phyloP scores from a whole-genome alignment of 2,888 invertebrate genomes.

The Leptarthrus brevirostris region DNA sequence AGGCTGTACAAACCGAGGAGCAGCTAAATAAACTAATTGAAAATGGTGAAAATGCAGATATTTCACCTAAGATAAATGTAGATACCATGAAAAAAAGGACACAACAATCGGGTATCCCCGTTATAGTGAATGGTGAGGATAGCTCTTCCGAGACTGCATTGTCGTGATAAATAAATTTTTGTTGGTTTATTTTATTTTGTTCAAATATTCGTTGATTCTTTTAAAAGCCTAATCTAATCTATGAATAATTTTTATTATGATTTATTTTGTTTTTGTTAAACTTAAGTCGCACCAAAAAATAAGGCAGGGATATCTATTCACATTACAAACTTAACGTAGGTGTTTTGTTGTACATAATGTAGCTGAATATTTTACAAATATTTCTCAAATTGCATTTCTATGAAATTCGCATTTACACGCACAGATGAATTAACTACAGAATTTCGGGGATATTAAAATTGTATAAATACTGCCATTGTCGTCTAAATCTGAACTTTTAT shows the following conservation, averaged over 20 bases:
- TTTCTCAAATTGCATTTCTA: slow-evolving; percentile 5
- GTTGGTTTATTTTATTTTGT: slow-evolving; percentile 1
- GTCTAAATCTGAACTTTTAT: too few relatives aligned
- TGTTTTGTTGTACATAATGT: not conserved
- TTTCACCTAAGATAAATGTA: not conserved
- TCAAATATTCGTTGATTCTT: slow-evolving; percentile 28
- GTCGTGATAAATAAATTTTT: slow-evolving; percentile 17
- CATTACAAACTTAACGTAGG: too few relatives aligned
- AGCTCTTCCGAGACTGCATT: not conserved
- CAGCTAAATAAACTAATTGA: not conserved
- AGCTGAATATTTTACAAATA: not conserved
- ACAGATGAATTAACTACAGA: not conserved
- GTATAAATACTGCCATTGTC: not conserved
- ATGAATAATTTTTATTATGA: not conserved
- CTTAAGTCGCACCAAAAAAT: slow-evolving; percentile 22
- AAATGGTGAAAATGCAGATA: not conserved
- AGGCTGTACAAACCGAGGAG: slow-evolving; percentile 79
- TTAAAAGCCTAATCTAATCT: slow-evolving; percentile 15
- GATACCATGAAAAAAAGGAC: slow-evolving; percentile 18
- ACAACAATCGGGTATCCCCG: not conserved
- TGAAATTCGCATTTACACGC: not conserved
- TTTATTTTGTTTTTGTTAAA: not conserved
- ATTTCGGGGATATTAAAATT: not conserved
- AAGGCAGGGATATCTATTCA: not conserved
- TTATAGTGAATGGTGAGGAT: slow-evolving; percentile 27